These are phyloP conservation scores for Imbricaverruca yamaguchii DNA, from an alignment of 2,888 invertebrate genomes.

Conservation along the genomic window DNA sequence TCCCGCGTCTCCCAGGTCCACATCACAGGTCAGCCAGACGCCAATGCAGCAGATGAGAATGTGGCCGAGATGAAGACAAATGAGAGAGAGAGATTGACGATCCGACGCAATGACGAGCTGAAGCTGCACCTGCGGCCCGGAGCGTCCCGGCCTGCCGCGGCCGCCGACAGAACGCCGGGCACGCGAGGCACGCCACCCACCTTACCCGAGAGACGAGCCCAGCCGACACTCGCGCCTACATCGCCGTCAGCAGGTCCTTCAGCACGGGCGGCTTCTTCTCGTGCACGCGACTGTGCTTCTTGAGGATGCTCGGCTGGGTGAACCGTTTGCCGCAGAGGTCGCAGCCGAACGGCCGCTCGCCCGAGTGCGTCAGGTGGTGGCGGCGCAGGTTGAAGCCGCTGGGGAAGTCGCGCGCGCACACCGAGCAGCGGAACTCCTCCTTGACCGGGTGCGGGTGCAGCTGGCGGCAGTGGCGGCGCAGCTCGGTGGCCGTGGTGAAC, in stretches of 20 bases:
- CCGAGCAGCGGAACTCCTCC: conserved; percentile 20
- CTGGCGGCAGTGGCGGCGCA: conserved; percentile 19
- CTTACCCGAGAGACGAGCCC: no score
- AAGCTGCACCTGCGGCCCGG: no score
- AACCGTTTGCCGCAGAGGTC: conserved; percentile 20
- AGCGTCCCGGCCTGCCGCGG: no score
- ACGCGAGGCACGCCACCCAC: no score
- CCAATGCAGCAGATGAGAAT: no score
- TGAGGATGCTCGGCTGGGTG: conserved; percentile 19
- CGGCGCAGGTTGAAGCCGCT: conserved; percentile 23
- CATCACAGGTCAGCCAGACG: no score
- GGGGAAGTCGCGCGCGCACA: conserved; percentile 15
- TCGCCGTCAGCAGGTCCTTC: not conserved
- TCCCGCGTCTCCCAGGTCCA: no score
- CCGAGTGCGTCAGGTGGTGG: conserved; percentile 6
- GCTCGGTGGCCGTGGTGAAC: conserved; percentile 21
- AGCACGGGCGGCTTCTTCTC: conserved; percentile 13
- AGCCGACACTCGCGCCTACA: not conserved
- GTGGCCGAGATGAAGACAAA: no score
- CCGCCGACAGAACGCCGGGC: no score
- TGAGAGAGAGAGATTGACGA: no score
- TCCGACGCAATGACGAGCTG: no score
- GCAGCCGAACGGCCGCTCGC: conserved; percentile 22
- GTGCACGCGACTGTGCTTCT: conserved; percentile 16
- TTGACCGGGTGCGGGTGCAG: conserved; percentile 13